These are phyloP conservation scores for Amphipoea lucens DNA, from an alignment of 2,888 invertebrate genomes.

Conservation along the genomic window DNA sequence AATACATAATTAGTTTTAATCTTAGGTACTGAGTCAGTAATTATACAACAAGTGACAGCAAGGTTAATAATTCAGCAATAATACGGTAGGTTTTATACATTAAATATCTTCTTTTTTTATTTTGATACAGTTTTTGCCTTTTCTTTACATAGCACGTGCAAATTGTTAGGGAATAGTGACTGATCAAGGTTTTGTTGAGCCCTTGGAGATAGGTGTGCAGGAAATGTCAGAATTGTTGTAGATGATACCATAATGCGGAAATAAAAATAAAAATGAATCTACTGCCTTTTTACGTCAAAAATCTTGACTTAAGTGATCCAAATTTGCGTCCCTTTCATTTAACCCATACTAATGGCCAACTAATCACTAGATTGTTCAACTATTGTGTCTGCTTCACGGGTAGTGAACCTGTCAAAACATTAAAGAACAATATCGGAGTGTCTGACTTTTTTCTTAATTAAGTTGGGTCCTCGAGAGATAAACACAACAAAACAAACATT, in stretches of 20 bases:
- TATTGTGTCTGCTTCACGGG: background rate
- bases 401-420: background rate
- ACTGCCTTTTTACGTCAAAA: background rate
- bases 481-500: background rate
- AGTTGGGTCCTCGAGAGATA: background rate
- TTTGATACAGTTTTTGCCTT: background rate
- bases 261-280: background rate
- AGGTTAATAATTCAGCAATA: slow-evolving; percentile 12
- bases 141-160: background rate
- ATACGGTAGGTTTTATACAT: background rate
- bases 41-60: background rate
- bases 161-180: background rate
- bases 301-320: background rate
- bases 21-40: background rate
- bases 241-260: background rate
- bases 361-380: background rate
- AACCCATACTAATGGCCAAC: background rate
- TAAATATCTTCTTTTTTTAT: background rate
- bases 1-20: slow-evolving; percentile 5
- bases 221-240: background rate
- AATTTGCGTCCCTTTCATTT: no score
- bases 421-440: background rate
- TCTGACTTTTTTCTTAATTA: background rate
- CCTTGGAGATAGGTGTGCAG: background rate
- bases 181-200: background rate